phyloP scores from a whole-genome alignment of 2,113 vertebrate genomes.

The Porphyrio hochstetteri region DNA sequence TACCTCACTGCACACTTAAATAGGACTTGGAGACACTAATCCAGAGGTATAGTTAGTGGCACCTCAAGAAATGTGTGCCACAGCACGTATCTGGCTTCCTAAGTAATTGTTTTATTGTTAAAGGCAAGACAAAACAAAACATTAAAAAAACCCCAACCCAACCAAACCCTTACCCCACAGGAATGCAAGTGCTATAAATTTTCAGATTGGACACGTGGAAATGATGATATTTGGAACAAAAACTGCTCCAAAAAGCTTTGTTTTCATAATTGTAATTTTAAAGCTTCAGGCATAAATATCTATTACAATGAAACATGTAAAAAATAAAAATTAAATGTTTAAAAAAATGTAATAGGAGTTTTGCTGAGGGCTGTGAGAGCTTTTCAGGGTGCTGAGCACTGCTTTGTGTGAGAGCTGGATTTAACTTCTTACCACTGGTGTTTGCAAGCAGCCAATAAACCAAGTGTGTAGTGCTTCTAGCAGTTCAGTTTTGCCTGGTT shows the following conservation, averaged over 20 bases:
- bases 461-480: neutral
- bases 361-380: neutral
- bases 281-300: constrained; percentile 29
- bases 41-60: neutral
- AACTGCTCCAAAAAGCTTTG: neutral
- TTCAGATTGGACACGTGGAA: constrained; percentile 3
- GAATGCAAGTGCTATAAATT: constrained; percentile 30
- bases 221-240: constrained; percentile 34
- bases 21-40: neutral
- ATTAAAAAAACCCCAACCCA: neutral
- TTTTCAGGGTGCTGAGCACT: neutral
- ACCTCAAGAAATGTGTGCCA: neutral
- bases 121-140: constrained; percentile 23
- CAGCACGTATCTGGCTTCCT: constrained; percentile 21
- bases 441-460: neutral
- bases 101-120: constrained; percentile 14
- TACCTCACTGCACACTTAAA: neutral
- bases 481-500: neutral
- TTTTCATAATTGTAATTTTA: constrained; percentile 8
- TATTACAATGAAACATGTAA: neutral
- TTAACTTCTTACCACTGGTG: neutral
- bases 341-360: neutral
- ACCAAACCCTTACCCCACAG: neutral
- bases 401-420: neutral
- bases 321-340: neutral